These are phyloP conservation scores for Creontiades dilutus DNA, from an alignment of 2,888 invertebrate species.

Conservation along the genomic window DNA sequence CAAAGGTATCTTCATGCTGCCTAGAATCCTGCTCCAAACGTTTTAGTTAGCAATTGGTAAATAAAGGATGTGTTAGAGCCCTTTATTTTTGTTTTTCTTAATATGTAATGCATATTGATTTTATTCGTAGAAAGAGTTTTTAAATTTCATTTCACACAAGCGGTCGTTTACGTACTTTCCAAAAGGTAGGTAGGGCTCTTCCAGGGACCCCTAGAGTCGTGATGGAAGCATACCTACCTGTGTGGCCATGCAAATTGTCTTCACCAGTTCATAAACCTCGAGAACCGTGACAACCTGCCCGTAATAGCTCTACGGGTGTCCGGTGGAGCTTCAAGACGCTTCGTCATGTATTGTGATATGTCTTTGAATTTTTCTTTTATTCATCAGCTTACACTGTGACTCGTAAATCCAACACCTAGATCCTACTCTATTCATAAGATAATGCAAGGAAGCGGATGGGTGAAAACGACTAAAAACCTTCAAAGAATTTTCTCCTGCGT, in stretches of 20 bases:
- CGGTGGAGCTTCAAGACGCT: neutral
- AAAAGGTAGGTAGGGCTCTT: neutral
- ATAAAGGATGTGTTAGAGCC: too few relatives aligned
- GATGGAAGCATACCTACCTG: neutral
- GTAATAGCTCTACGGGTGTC: slow-evolving; percentile 4
- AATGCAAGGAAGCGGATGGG: too few relatives aligned
- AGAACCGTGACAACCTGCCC: neutral
- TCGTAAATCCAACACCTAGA: neutral
- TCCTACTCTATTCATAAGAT: neutral
- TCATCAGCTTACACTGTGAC: neutral
- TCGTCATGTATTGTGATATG: slow-evolving; percentile 7
- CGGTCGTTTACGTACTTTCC: too few relatives aligned
- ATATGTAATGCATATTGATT: too few relatives aligned
- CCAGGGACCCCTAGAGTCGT: neutral
- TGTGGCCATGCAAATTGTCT: slow-evolving; percentile 16
- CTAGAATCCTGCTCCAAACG: too few relatives aligned
- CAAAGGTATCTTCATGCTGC: too few relatives aligned
- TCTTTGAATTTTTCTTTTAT: neutral
- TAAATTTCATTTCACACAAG: too few relatives aligned
- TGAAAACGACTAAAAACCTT: too few relatives aligned
- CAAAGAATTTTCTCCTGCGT: too few relatives aligned
- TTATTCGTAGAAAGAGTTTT: too few relatives aligned
- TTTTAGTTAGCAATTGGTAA: too few relatives aligned
- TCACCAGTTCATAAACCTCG: neutral
- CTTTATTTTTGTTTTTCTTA: too few relatives aligned